Evolutionary conservation across 1,140 invertebrate genomes (phyloP), one percentile per base, ranked within the genome.

Genomic region (Pogonomyrmex californicus): DNA sequence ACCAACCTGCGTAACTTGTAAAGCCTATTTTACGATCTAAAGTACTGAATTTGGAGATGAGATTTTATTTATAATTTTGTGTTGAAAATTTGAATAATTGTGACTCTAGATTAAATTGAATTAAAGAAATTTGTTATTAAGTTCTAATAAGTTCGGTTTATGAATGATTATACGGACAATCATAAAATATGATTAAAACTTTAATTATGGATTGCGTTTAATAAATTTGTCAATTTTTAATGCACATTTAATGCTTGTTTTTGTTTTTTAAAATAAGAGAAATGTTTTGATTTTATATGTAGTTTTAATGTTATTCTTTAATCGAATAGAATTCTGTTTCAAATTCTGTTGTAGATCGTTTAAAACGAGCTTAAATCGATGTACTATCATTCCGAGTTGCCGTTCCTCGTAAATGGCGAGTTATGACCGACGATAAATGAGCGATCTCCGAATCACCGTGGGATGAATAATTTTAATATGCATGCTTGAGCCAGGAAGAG

Each of bases 401-500:
- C 58, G 17, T 23, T 63, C 7, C 23, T 77, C 58, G 23, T 47
- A 77, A 54, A 23, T 44, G 30, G 10, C 44, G 10, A 75, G 71
- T 75, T 75, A 75, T 56, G 5, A 41, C 9, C 10, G 12, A 78
- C 58, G 58, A 65, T 49, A 33, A 78, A 65, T 78, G 56, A 76
- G 23, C 54, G 73, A 62, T 77, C 56, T 77, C 7, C n/a, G 54
- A 76, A 60, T 76, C 12, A n/a, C 54, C 10, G 38, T 60, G 9
- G 44, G 44, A 78, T 49, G 14, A 78, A 33, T 77, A 62, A 78
- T 78, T 78, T 51, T 78, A 38, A 78, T 49, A 49, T 47, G 58
- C 58, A 30, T 41, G 44, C n/a, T 10, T 10, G 23, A 54, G 17
- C 71, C 38, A 76, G 76, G 41, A 49, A 77, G 38, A 77, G 30